A percentile compares a stretch with the other conserved stretches of the same genome.
Evolutionary conservation across 2,888 invertebrate species (phyloP).

Genomic region (Caradrina clavipalpis): DNA sequence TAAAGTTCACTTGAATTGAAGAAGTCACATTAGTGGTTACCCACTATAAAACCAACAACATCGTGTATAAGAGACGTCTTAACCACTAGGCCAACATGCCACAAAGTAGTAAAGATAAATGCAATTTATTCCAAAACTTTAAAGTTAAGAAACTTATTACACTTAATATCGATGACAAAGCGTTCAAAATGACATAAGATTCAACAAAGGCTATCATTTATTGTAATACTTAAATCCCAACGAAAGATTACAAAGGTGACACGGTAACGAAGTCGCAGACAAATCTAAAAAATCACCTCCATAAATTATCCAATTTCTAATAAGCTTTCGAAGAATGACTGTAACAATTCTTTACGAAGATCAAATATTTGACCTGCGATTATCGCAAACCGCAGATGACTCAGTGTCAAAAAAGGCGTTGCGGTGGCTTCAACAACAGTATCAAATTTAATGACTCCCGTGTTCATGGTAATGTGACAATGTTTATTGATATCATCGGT

Average conservation of each 20-base stretch:
- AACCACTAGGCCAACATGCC: too few species aligned
- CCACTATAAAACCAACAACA: too few species aligned
- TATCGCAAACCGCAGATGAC: conserved; percentile 59
- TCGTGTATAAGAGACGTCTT: too few species aligned
- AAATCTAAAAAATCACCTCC: conserved; percentile 46
- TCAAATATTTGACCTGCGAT: conserved; percentile 63
- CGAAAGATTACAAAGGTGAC: conserved; percentile 56
- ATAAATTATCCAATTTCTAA: conserved; percentile 58
- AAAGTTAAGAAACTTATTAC: conserved; percentile 22
- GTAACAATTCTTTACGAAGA: conserved; percentile 56
- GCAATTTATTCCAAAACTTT: conserved; percentile 2
- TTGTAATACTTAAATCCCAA: conserved; percentile 47
- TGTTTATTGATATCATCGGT: conserved; percentile 73
- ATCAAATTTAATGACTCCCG: conserved; percentile 79
- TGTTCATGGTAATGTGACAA: conserved; percentile 75
- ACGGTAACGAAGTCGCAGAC: conserved; percentile 53
- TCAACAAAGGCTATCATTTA: conserved; percentile 58
- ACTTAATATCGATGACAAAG: conserved; percentile 38
- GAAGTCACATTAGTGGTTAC: too few species aligned
- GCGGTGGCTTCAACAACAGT: conserved; percentile 68
- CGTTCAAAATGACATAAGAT: conserved; percentile 53
- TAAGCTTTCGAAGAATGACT: conserved; percentile 59
- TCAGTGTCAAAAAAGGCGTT: conserved; percentile 64
- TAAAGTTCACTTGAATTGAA: too few species aligned
- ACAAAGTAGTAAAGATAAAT: not conserved